A percentile compares a stretch with the other conserved stretches of the same genome.
phyloP scores from a whole-genome alignment of 2,888 invertebrate genomes.

The Meteorus colon region DNA sequence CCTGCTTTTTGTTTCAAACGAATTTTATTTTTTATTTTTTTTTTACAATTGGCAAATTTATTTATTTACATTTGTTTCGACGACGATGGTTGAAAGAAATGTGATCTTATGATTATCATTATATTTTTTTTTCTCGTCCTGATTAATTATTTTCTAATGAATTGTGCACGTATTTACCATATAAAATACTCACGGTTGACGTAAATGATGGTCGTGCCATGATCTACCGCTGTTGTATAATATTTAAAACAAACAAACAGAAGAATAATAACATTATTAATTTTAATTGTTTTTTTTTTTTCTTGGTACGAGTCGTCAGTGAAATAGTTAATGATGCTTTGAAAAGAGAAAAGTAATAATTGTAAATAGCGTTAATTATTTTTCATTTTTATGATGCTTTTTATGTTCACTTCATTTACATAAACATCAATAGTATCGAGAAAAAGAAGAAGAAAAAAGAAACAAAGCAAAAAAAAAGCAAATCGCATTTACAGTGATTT shows the following conservation, averaged over 20 bases:
- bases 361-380: slow-evolving; percentile 38
- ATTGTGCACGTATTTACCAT: slow-evolving; percentile 17
- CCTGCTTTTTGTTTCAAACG: not conserved
- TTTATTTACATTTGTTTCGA: slow-evolving; percentile 23
- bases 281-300: not conserved
- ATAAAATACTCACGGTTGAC: slow-evolving; percentile 41
- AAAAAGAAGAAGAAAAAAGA: slow-evolving; percentile 8
- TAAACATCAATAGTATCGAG: slow-evolving; percentile 3
- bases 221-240: slow-evolving; percentile 26
- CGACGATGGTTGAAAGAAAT: not conserved
- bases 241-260: slow-evolving; percentile 14
- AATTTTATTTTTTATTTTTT: slow-evolving; percentile 1
- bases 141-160: slow-evolving; percentile 21
- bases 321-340: not conserved
- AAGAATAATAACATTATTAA: not conserved
- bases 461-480: slow-evolving; percentile 2
- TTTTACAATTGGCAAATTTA: slow-evolving; percentile 23
- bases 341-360: slow-evolving; percentile 4
- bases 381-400: slow-evolving; percentile 31
- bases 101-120: not conserved
- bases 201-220: slow-evolving; percentile 34
- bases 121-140: not conserved
- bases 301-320: not conserved
- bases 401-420: slow-evolving; percentile 4
- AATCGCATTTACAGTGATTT: slow-evolving; percentile 1